Evolutionary conservation across 2,113 vertebrate genomes (phyloP).

Genomic region (Catharus bicknelli): DNA sequence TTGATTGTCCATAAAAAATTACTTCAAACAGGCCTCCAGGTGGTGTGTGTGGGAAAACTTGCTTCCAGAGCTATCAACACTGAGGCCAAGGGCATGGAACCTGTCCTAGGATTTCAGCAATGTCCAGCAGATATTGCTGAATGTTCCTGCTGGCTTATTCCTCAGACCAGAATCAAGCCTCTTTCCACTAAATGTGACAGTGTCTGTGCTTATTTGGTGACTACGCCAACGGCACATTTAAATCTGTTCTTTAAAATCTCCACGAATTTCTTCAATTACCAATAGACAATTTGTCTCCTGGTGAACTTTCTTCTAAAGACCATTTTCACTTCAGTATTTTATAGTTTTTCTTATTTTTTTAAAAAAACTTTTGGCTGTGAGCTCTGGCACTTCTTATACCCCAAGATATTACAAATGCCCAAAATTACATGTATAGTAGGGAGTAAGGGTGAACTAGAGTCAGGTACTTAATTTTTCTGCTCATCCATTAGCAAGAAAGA

Average conservation of each 20-base stretch:
- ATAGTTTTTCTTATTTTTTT: neutral
- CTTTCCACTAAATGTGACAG: neutral
- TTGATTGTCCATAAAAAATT: neutral
- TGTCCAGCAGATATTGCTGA: neutral
- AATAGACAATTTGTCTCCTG: neutral
- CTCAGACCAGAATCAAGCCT: neutral
- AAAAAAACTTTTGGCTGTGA: neutral
- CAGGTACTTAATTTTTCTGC: neutral
- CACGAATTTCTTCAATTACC: neutral
- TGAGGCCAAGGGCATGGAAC: neutral
- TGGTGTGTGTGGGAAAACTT: neutral
- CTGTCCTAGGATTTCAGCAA: neutral
- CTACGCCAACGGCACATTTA: neutral
- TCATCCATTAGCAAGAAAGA: neutral
- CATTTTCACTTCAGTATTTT: neutral
- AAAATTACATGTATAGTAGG: neutral
- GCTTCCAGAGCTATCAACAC: neutral
- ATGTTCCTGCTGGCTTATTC: neutral
- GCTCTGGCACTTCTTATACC: neutral
- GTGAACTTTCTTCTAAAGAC: neutral
- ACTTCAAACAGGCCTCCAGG: neutral
- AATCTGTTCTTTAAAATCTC: neutral
- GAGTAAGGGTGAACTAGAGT: neutral
- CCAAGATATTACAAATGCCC: neutral
- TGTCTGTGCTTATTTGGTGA: rapidly evolving